phyloP scores from a whole-genome alignment of 2,113 vertebrate genomes.

The Corythornis madagascariensis region DNA sequence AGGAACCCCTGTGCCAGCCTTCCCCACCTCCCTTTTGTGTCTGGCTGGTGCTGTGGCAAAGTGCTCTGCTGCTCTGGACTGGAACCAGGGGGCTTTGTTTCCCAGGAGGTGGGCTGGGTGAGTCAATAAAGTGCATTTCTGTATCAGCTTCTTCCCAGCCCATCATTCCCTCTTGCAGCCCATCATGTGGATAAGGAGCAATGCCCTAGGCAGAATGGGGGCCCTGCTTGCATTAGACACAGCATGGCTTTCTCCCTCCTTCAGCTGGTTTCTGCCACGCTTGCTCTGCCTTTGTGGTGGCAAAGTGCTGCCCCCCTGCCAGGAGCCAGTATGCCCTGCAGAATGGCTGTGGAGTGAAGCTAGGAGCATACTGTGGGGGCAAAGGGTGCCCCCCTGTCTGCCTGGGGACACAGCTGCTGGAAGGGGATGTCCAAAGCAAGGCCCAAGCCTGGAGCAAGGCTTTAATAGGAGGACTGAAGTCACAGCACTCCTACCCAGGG shows the following conservation, averaged over 20 bases:
- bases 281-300: not conserved
- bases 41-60: accelerated
- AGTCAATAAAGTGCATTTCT: conserved; percentile 64
- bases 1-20: not conserved
- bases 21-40: no score
- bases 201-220: not conserved
- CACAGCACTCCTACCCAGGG: accelerated
- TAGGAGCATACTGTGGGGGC: accelerated
- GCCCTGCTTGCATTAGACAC: not conserved
- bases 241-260: accelerated
- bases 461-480: not conserved
- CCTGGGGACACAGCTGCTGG: not conserved
- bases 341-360: not conserved
- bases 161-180: not conserved
- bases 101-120: conserved; percentile 20
- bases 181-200: not conserved
- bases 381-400: not conserved
- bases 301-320: not conserved
- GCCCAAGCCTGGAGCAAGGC: not conserved
- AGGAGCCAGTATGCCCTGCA: accelerated
- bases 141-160: not conserved
- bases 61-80: conserved; percentile 40
- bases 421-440: not conserved
- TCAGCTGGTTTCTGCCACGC: not conserved
- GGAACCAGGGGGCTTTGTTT: not conserved